A percentile compares a stretch with the other conserved stretches of the same genome.
phyloP scores from a whole-genome alignment of 53 echinoderm and acorn worm species.

The Pentamera pediparva region DNA sequence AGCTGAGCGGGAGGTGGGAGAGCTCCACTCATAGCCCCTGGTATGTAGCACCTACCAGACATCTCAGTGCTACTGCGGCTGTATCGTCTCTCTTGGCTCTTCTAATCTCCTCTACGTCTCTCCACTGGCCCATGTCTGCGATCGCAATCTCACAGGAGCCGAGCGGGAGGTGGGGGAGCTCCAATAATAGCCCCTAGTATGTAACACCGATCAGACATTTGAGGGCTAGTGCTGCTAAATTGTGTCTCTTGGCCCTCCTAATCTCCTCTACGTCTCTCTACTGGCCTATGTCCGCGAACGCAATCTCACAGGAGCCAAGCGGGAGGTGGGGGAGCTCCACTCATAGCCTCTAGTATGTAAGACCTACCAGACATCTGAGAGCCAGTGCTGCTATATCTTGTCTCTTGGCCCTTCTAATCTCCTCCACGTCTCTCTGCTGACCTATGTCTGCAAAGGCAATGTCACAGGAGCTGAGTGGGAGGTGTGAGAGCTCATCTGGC shows the following conservation, averaged over 20 bases:
- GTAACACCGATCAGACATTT: slow-evolving; percentile 44
- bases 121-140: slow-evolving; percentile 33
- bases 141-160: slow-evolving; percentile 44
- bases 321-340: slow-evolving; percentile 39
- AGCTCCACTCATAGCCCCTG: no score
- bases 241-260: slow-evolving; percentile 46
- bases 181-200: no score
- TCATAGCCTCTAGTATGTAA: no score
- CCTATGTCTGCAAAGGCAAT: slow-evolving; percentile 45
- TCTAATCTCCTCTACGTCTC: slow-evolving; percentile 40
- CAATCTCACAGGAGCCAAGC: slow-evolving; percentile 36
- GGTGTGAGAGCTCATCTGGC: slow-evolving; percentile 32
- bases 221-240: slow-evolving; percentile 27
- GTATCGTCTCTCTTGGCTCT: slow-evolving; percentile 43
- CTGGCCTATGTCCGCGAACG: slow-evolving; percentile 39
- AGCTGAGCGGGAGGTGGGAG: slow-evolving; percentile 13
- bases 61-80: slow-evolving; percentile 26
- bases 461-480: slow-evolving; percentile 39
- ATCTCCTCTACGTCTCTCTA: slow-evolving; percentile 34
- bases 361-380: slow-evolving; percentile 39
- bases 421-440: slow-evolving; percentile 29
- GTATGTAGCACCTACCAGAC: slow-evolving; percentile 42
- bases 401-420: slow-evolving; percentile 45
- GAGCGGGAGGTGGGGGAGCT: slow-evolving; percentile 27
- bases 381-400: slow-evolving; percentile 33